Evolutionary conservation across 1,140 invertebrate genomes (phyloP), one percentile per base, ranked within the genome.

Genomic region (Pachypeltis micranthus): DNA sequence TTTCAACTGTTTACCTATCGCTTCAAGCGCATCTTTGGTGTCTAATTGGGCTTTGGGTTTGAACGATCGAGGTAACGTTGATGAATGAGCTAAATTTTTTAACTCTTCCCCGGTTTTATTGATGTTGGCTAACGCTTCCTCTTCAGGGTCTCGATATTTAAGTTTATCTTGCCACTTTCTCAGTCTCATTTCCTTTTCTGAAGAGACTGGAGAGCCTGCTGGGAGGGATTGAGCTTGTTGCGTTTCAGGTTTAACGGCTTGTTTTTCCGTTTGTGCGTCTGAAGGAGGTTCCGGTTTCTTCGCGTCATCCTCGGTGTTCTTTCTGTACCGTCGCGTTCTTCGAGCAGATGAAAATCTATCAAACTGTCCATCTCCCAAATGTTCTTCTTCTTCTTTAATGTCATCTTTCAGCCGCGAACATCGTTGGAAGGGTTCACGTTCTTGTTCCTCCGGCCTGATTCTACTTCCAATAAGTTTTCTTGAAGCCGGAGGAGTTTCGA

Each of bases 401-500:
- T 63, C 55, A 31, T 64, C 59, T 24, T 54, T 64, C 2, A 63
- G 28, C 24, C 64, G 57, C 3, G 64, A 65, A 29, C 64, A 65
- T 16, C 63, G 19, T 1, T 23, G 26, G 27, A 51, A 59, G 1
- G 57, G 39, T 3, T 27, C 16, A 1, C 26, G 10, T 14, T 27
- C 26, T 23, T 19, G 47, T 12, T 61, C 59, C 26, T 67, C 57
- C 25, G 51, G 29, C 54, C 60, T 59, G 2, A 61, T n/a, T 25
- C 80, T 64, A 79, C 59, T 61, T 26, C 61, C 82, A 69, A 86
- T 84, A 1, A 83, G 74, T 69, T 85, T 82, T 61, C 90, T 78
- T 12, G 84, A 86, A 0, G 84, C 85, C 0, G 90, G 90, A 2
- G 90, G 90, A 2, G 90, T 92, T 78, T 93, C 90, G 19, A 92